Base-by-base conservation (phyloP, 2,797 vertebrate species). In the Rhynchotus rufescens region DNA sequence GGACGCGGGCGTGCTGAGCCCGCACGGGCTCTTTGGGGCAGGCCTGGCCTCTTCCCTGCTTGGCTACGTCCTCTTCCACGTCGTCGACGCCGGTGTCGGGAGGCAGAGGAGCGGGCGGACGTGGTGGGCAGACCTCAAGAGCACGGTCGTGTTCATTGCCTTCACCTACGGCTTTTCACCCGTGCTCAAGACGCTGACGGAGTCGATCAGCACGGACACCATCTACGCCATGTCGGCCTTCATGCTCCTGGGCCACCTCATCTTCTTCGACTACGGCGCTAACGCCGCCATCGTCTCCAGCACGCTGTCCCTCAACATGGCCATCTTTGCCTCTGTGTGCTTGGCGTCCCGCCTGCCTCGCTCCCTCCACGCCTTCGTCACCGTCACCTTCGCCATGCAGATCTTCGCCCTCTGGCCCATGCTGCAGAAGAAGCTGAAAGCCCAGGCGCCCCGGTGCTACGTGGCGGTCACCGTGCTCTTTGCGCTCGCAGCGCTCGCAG, bases 131-230 rank as follows among this genome's bases (percentile, higher is more conserved):
- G 99, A 99, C 96, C 96, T 99, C 68, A 99, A 99, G 97, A 99
- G 98, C 40, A 98, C 98, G 1, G 84, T 98, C 26, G 98, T 99
- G 82, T 99, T 99, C 69, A 83, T 98, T 6, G 98, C 99, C 15
- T 99, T 99, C 96, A 99, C 99, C 1, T 99, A 99, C 1, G 99
- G 99, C 16, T 99, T 99, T 94, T 99, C 99, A 0, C 99, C 99
- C 0, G 98, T 99, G 71, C 96, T 99, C 40, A 99, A 99, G 97
- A 99, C 99, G 2, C 96, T 99, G 78, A 99, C 99, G 0, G 99
- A 99, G 94, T 99, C 99, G 1, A 98, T 99, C 94, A 99, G 99
- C 94, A 99, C 99, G 0, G 99, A 99, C 97, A 99, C 99, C 1
- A 99, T 99, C 90, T 99, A 99, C 0, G 99, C 99, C 96, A 99